Percentiles rank a stretch among this genome's conserved stretches.
Conservation (phyloP, 2,888 invertebrate genomes). For the Hofmannophila pseudospretella region DNA sequence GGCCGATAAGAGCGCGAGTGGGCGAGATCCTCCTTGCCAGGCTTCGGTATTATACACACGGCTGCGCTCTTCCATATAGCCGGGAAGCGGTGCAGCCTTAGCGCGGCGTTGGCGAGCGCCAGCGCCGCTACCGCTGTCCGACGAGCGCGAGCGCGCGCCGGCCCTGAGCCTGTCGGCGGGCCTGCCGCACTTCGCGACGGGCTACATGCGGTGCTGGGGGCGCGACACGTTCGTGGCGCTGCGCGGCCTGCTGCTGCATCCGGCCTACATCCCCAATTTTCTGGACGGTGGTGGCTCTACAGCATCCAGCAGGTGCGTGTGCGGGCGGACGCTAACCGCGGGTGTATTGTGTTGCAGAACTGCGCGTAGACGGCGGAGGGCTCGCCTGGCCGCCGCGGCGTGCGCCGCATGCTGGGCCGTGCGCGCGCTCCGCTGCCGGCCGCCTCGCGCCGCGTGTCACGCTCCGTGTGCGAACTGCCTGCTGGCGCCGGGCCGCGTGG, state of each 20-base stretch:
- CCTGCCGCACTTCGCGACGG: conserved; percentile 95
- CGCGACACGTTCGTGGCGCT: conserved; percentile 98
- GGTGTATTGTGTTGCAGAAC: conserved; percentile 71
- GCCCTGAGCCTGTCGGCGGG: conserved; percentile 76
- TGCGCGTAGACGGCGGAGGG: conserved; percentile 87
- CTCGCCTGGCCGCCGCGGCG: conserved; percentile 27
- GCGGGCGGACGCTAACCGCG: too few species aligned
- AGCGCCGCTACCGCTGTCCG: conserved; percentile 86
- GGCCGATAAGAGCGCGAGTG: too few species aligned
- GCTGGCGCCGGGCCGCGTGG: conserved; percentile 25
- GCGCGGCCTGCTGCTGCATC: conserved; percentile 91
- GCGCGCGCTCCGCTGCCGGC: conserved; percentile 13
- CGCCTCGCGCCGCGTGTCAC: conserved; percentile 21
- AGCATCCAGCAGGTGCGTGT: conserved; percentile 81
- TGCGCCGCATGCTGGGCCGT: conserved; percentile 28
- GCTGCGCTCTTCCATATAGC: too few species aligned
- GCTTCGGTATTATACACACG: too few species aligned
- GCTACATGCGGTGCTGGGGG: conserved; percentile 99
- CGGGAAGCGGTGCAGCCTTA: too few species aligned
- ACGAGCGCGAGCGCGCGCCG: conserved; percentile 66
- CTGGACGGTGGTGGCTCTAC: conserved; percentile 99
- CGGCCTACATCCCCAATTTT: conserved; percentile 97
- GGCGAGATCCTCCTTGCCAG: too few species aligned
- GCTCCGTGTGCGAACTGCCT: conserved; percentile 41
- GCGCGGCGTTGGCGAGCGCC: too few species aligned